Conservation (phyloP, 2,113 vertebrate species). For the Phocoena phocoena region DNA sequence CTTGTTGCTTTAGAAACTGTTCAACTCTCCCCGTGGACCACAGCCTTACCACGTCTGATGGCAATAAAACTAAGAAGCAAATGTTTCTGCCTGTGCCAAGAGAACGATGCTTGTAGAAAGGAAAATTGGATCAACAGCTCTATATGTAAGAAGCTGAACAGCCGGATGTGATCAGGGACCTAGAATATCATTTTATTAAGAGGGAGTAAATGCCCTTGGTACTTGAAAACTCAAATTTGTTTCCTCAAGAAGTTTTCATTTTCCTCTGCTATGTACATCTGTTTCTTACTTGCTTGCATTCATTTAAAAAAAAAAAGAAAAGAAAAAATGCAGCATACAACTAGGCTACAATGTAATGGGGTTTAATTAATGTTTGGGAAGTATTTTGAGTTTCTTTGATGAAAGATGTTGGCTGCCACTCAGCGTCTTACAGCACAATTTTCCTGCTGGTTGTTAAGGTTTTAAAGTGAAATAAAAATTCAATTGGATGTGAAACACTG, state of each 20-base stretch:
- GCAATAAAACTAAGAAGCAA: not conserved
- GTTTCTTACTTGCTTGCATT: constrained; percentile 41
- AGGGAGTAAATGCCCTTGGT: not conserved
- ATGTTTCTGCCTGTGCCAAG: not conserved
- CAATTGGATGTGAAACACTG: constrained; percentile 39
- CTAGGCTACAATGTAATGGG: not conserved
- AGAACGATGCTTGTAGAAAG: not conserved
- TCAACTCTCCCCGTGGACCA: not conserved
- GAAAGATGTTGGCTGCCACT: constrained; percentile 46
- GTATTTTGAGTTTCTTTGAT: constrained; percentile 56
- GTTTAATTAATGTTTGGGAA: constrained; percentile 66
- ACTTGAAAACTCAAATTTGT: constrained; percentile 35
- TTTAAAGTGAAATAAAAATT: constrained; percentile 62
- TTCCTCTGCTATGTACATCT: constrained; percentile 36
- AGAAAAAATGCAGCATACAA: not conserved
- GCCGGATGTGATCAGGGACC: not conserved
- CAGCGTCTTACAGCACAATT: constrained; percentile 1
- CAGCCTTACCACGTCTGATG: not conserved
- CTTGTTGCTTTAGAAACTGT: constrained; percentile 7
- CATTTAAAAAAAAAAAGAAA: not conserved
- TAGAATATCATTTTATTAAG: constrained; percentile 52
- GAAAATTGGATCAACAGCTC: constrained; percentile 26
- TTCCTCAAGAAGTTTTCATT: constrained; percentile 57
- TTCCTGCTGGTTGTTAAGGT: constrained; percentile 45
- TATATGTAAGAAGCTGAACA: not conserved